Evolutionary conservation across 2,888 invertebrate species (phyloP), one percentile per base, ranked within the genome.

Genomic region (Pseudeuparius sepicola): DNA sequence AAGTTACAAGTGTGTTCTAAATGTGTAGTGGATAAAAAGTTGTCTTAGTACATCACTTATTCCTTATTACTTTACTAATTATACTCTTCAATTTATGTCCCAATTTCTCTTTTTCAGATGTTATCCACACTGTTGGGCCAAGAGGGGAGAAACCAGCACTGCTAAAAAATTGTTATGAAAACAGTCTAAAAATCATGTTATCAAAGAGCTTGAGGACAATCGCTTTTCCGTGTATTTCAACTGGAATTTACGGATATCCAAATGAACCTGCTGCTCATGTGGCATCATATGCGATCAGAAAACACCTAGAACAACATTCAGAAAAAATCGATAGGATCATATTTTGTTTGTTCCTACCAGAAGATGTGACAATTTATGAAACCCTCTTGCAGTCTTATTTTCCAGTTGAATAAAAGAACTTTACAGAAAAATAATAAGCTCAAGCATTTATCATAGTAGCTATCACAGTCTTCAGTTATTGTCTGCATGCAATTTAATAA

Each of bases 41-140:
- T n/a, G n/a, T n/a, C n/a, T n/a, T n/a, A n/a, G n/a, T n/a, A n/a
- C n/a, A n/a, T n/a, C n/a, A n/a, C n/a, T n/a, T n/a, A n/a, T n/a
- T n/a, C n/a, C n/a, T n/a, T n/a, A n/a, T n/a, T n/a, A n/a, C n/a
- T n/a, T n/a, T n/a, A n/a, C n/a, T n/a, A n/a, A 29, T 29, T 7
- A 7, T 4, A 9, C 23, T 17, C 14, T 23, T 7, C 10, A 24
- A 23, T 23, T 32, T 33, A 33, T 29, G 24, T 15, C 2, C 3
- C 12, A 9, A 14, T 9, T 27, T 10, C 10, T 39, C 4, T 5
- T 13, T 70, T 71, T 24, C 65, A 88, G 88, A 85, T 66, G 75
- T 92, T 1, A 86, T 92, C 44, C 88, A 89, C 56, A 88, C 90
- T 4, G 90, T 90, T 11, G 92, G 92, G 1, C 90, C 92, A 2